Evolutionary conservation across 2,113 vertebrate species (phyloP).

Genomic region (Sceloporus undulatus): DNA sequence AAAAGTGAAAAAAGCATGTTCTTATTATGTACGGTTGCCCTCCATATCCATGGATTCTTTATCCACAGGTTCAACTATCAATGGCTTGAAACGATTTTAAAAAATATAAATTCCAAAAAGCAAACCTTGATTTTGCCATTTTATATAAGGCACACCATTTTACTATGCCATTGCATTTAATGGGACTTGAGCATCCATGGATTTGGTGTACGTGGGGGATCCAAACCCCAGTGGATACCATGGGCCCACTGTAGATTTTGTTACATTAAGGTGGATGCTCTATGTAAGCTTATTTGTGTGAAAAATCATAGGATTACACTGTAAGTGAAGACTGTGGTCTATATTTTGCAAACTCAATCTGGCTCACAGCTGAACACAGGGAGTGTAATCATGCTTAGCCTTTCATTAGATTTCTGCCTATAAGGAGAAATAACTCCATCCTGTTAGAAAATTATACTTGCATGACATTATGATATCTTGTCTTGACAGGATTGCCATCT

Average conservation of each 20-base stretch:
- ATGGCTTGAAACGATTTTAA: too few relatives aligned
- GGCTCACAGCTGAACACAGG: neutral
- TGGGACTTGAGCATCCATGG: too few relatives aligned
- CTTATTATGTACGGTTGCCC: neutral
- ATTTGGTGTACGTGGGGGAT: too few relatives aligned
- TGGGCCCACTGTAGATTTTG: neutral
- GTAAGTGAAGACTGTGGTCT: neutral
- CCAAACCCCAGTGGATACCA: too few relatives aligned
- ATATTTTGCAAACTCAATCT: neutral
- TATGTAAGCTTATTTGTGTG: neutral
- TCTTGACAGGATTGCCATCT: conserved; percentile 55
- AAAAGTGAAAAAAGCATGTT: neutral
- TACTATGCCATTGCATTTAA: too few relatives aligned
- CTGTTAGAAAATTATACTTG: conserved; percentile 43
- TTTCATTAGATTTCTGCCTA: neutral
- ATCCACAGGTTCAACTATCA: too few relatives aligned
- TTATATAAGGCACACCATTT: too few relatives aligned
- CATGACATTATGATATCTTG: conserved; percentile 44
- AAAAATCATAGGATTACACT: neutral
- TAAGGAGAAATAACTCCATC: neutral
- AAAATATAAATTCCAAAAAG: too few relatives aligned
- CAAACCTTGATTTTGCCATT: too few relatives aligned
- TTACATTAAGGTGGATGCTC: neutral
- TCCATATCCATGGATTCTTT: too few relatives aligned
- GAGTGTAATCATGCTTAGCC: neutral